phyloP scores from a whole-genome alignment of 2,888 invertebrate genomes.

The Thyatira batis region DNA sequence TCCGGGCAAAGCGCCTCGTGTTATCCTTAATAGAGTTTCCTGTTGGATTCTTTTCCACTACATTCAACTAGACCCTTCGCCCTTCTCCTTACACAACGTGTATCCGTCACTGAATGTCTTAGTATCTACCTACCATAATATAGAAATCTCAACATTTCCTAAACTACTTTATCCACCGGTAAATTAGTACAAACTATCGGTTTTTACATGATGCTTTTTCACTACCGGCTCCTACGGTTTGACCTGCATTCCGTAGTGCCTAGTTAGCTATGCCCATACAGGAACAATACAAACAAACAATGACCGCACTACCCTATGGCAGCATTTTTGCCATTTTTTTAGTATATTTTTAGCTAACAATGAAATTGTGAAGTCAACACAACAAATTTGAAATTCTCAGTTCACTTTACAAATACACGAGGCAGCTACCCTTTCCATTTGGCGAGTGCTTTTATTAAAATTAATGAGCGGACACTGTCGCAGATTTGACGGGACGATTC shows the following conservation, averaged over 20 bases:
- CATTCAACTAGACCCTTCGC: slow-evolving; percentile 33
- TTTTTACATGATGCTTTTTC: no score
- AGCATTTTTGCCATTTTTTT: neutral
- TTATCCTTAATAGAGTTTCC: slow-evolving; percentile 52
- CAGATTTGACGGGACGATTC: slow-evolving; percentile 32
- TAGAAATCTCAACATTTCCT: neutral
- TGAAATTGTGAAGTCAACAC: neutral
- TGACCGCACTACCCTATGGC: no score
- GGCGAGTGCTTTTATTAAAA: slow-evolving; percentile 33
- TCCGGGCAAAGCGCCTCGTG: slow-evolving; percentile 45
- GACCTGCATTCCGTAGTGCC: no score
- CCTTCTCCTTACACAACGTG: slow-evolving; percentile 18
- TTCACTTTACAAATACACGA: neutral
- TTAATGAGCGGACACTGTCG: slow-evolving; percentile 33
- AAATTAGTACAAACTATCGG: no score
- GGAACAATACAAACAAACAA: no score
- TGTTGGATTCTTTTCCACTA: slow-evolving; percentile 54
- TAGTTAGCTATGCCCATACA: no score
- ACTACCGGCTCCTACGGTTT: no score
- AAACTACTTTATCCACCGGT: neutral
- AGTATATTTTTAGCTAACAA: neutral
- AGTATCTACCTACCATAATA: neutral
- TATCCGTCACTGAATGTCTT: slow-evolving; percentile 10
- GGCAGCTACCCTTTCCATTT: neutral
- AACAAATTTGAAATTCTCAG: neutral